These are phyloP conservation scores for Bombylius discolor DNA, from an alignment of 2,888 invertebrate genomes.

Conservation along the genomic window DNA sequence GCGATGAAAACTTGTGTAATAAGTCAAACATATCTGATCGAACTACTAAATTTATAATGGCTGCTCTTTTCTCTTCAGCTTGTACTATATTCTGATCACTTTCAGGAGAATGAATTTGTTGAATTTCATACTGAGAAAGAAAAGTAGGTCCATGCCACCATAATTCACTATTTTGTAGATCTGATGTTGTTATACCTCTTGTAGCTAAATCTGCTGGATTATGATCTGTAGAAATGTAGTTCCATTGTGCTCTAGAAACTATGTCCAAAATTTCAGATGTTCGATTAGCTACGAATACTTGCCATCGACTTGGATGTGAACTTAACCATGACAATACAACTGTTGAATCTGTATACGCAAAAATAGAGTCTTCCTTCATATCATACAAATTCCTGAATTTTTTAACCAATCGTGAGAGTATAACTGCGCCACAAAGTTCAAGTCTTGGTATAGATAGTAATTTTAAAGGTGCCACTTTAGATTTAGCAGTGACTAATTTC, in stretches of 20 bases:
- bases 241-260: not conserved
- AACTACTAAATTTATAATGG: not conserved
- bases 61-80: not conserved
- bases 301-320: not conserved
- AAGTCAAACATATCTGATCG: not conserved
- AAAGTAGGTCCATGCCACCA: not conserved
- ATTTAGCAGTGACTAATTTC: not conserved
- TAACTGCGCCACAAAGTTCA: constrained; percentile 13
- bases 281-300: not conserved
- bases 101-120: not conserved
- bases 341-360: not conserved
- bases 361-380: not conserved
- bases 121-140: not conserved
- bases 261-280: not conserved
- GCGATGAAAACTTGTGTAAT: not conserved
- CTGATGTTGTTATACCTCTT: not conserved
- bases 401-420: not conserved
- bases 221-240: not conserved
- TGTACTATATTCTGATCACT: too few relatives aligned
- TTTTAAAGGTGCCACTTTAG: constrained; percentile 8
- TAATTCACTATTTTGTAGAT: not conserved
- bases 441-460: constrained; percentile 15
- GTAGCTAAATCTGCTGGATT: not conserved
- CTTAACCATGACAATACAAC: constrained; percentile 1
- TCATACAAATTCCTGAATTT: too few relatives aligned